A percentile compares a stretch with the other conserved stretches of the same genome.
Evolutionary conservation across 2,797 vertebrate genomes (phyloP).

Genomic region (Onychomys leucogaster): DNA sequence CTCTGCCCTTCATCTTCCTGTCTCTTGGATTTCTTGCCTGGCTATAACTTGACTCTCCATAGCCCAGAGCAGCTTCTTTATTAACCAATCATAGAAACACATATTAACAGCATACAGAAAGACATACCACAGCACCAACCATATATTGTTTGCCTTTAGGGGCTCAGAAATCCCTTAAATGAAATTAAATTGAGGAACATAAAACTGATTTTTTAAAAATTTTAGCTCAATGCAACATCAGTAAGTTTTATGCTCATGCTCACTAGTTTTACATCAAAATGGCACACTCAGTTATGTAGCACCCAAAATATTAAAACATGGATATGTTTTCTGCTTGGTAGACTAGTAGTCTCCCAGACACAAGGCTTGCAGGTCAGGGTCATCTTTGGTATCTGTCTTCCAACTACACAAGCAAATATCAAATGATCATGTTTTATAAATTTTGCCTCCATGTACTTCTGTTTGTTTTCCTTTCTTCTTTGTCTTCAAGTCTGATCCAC

Average conservation of each 20-base stretch:
- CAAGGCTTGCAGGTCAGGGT: not conserved
- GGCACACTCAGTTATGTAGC: not conserved
- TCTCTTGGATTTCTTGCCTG: no score
- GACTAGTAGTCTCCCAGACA: not conserved
- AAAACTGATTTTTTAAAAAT: constrained; percentile 30
- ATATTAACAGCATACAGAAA: no score
- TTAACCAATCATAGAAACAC: no score
- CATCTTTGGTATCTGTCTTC: not conserved
- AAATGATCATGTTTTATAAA: not conserved
- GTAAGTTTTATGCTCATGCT: not conserved
- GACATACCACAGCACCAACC: not conserved
- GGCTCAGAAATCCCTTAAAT: constrained; percentile 48
- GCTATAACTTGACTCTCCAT: no score
- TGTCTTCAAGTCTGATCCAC: not conserved
- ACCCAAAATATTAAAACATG: constrained; percentile 27
- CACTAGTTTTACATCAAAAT: not conserved
- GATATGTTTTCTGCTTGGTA: not conserved
- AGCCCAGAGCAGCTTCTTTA: no score
- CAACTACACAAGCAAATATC: not conserved
- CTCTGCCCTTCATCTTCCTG: no score
- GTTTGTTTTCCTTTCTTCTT: not conserved
- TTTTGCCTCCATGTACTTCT: not conserved
- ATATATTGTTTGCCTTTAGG: constrained; percentile 1
- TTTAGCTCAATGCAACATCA: not conserved
- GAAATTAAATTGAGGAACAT: constrained; percentile 48